Percentiles rank a stretch among this genome's conserved stretches.
phyloP scores from a whole-genome alignment of 2,797 vertebrate species.

The Acrocephalus scirpaceus region DNA sequence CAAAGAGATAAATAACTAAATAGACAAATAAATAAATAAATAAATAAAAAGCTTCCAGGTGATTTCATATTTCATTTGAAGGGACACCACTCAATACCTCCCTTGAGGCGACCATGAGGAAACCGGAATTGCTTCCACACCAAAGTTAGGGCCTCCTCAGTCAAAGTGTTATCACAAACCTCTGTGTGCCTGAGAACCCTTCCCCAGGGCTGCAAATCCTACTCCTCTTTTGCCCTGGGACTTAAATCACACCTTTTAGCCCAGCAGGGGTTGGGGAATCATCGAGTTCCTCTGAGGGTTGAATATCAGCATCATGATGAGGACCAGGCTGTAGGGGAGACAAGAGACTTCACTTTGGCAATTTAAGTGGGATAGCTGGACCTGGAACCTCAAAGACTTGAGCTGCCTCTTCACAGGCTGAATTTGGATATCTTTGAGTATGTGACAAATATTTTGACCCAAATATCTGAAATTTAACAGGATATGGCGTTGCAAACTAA shows the following conservation, averaged over 20 bases:
- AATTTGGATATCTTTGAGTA: not conserved
- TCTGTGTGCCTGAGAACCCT: not conserved
- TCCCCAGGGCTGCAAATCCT: not conserved
- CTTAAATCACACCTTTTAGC: not conserved
- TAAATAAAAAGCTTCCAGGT: not conserved
- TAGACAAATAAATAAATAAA: no score
- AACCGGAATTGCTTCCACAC: not conserved
- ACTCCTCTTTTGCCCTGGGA: not conserved
- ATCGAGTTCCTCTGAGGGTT: accelerated
- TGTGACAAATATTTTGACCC: not conserved
- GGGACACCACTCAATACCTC: not conserved
- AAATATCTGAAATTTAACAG: not conserved
- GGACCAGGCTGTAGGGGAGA: not conserved
- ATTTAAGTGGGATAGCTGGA: not conserved
- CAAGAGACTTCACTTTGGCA: not conserved
- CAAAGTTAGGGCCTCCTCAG: not conserved
- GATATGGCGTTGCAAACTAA: not conserved
- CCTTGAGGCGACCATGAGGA: not conserved
- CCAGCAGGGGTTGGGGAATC: not conserved
- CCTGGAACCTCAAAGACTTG: not conserved
- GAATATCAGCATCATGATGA: accelerated
- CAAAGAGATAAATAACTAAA: not conserved
- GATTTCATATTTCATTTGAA: not conserved
- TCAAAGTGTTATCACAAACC: not conserved
- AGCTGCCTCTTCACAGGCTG: not conserved